Evolutionary conservation across 2,797 vertebrate genomes (phyloP).

Genomic region (Ptychobarbus kaznakovi): DNA sequence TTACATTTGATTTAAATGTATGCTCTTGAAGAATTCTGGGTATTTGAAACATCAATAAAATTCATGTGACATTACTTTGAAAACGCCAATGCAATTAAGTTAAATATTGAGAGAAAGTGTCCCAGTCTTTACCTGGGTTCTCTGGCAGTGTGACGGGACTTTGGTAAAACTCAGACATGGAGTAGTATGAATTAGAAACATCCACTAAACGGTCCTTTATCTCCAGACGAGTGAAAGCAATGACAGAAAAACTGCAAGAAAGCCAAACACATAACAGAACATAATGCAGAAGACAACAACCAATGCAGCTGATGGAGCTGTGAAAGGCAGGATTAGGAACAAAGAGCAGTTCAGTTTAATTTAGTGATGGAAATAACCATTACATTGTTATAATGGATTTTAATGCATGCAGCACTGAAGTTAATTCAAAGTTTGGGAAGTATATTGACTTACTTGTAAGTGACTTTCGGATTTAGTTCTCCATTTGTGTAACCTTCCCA

Average conservation of each 20-base stretch:
- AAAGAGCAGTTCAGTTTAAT: neutral
- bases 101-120: slow-evolving; percentile 9
- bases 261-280: slow-evolving; percentile 1
- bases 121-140: slow-evolving; percentile 65
- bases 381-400: neutral
- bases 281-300: neutral
- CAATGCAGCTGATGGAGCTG: neutral
- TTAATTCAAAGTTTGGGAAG: neutral
- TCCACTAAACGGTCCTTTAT: slow-evolving; percentile 17
- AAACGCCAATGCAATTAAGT: neutral
- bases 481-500: slow-evolving; percentile 67
- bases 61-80: neutral
- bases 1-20: neutral
- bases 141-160: slow-evolving; percentile 42
- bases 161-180: slow-evolving; percentile 37
- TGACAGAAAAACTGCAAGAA: slow-evolving; percentile 70
- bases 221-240: slow-evolving; percentile 68
- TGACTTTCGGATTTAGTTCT: slow-evolving; percentile 50
- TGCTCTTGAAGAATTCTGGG: neutral
- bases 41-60: neutral
- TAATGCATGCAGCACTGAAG: neutral
- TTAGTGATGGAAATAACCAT: neutral
- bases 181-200: neutral
- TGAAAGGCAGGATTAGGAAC: neutral
- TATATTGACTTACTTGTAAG: slow-evolving; percentile 69